Percentiles rank a stretch among this genome's conserved stretches.
Conservation (phyloP, 1,140 invertebrate species). For the Drosophila pandora region DNA sequence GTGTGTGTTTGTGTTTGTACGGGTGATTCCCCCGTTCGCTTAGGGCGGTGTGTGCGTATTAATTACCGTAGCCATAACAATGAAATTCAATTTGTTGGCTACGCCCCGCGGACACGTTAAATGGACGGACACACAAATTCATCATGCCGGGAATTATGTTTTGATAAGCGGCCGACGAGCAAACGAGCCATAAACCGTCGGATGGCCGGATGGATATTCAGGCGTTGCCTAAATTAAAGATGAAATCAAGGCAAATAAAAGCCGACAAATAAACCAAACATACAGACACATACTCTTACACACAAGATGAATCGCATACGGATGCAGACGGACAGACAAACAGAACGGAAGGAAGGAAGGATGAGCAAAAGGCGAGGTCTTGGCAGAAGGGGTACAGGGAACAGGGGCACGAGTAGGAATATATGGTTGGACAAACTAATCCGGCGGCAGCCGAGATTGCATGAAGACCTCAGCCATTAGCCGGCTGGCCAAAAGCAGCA, state of each 20-base stretch:
- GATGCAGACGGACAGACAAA: slow-evolving; percentile 24
- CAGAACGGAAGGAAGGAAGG: slow-evolving; percentile 28
- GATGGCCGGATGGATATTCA: slow-evolving; percentile 7
- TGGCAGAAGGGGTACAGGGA: background rate
- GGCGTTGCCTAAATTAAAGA: slow-evolving; percentile 63
- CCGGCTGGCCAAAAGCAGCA: slow-evolving; percentile 21
- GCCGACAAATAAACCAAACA: slow-evolving; percentile 40
- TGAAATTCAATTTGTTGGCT: slow-evolving; percentile 56
- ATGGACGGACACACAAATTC: slow-evolving; percentile 51
- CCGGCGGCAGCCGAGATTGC: slow-evolving; percentile 40
- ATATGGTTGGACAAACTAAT: slow-evolving; percentile 58
- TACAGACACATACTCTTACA: background rate
- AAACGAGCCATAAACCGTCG: slow-evolving; percentile 26
- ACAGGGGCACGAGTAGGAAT: slow-evolving; percentile 11
- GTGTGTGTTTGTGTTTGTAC: background rate
- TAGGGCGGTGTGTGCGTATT: slow-evolving; percentile 23
- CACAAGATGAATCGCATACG: slow-evolving; percentile 13
- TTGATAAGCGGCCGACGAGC: slow-evolving; percentile 51
- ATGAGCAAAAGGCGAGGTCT: background rate
- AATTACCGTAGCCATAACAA: slow-evolving; percentile 62
- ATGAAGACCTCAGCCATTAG: slow-evolving; percentile 48
- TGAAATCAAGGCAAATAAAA: slow-evolving; percentile 69
- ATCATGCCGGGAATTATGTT: slow-evolving; percentile 63
- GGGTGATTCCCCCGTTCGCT: background rate
- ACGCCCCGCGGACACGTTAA: slow-evolving; percentile 39